These are phyloP conservation scores for Heliothis peltigera DNA, from an alignment of 2,888 invertebrate genomes.

Conservation along the genomic window DNA sequence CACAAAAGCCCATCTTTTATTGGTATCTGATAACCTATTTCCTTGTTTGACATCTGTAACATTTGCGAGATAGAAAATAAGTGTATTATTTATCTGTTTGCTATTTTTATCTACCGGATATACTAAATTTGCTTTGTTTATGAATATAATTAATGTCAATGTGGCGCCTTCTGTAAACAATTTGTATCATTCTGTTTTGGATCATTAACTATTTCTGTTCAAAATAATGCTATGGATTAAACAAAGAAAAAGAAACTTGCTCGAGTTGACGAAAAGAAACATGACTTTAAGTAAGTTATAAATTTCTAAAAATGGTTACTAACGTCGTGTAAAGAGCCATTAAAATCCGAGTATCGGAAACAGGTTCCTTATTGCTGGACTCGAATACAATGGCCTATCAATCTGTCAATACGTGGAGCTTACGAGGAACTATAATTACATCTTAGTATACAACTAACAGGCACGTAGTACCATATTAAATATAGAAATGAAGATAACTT, in stretches of 20 bases:
- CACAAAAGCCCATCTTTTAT: conserved; percentile 57
- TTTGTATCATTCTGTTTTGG: neutral
- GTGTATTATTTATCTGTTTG: conserved; percentile 1
- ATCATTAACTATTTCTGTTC: neutral
- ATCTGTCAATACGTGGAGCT: conserved; percentile 25
- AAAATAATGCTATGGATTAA: neutral
- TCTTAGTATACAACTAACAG: neutral
- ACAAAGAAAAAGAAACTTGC: too few species aligned
- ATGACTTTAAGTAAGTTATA: neutral
- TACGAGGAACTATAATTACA: conserved; percentile 28
- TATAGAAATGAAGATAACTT: neutral
- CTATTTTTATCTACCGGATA: neutral
- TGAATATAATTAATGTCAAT: neutral
- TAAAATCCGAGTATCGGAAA: conserved; percentile 37
- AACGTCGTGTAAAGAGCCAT: conserved; percentile 26
- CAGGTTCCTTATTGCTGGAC: conserved; percentile 47
- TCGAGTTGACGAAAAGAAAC: too few species aligned
- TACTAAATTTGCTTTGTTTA: conserved; percentile 2
- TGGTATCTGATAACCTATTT: conserved; percentile 57
- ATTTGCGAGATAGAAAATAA: conserved; percentile 33
- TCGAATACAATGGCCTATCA: conserved; percentile 51
- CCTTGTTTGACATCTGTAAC: conserved; percentile 38
- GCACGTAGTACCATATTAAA: conserved; percentile 2
- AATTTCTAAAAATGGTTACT: conserved; percentile 7
- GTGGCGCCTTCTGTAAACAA: neutral